Conservation (phyloP, 2,113 vertebrate genomes). For the Cinclus cinclus region DNA sequence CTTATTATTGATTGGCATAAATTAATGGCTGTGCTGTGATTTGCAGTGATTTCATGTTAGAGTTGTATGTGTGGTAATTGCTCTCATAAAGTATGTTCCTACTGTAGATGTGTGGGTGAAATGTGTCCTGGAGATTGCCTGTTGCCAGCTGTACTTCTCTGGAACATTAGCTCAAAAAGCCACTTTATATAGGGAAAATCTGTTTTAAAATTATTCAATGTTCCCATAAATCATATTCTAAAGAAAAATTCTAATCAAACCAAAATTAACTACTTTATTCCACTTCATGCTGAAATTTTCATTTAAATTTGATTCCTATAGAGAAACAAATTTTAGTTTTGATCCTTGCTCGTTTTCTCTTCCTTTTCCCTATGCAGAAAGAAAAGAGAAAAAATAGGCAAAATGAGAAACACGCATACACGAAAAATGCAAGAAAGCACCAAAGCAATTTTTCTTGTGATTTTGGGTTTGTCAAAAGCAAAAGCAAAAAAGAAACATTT, state of each 20-base stretch:
- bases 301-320: not conserved
- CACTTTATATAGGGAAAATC: not conserved
- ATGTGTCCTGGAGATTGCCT: constrained; percentile 15
- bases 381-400: not conserved
- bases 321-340: not conserved
- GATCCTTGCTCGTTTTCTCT: not conserved
- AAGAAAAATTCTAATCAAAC: not conserved
- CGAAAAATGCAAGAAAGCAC: not conserved
- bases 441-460: not conserved
- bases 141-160: constrained; percentile 12
- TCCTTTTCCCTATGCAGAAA: not conserved
- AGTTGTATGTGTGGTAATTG: constrained; percentile 28
- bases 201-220: not conserved
- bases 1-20: constrained; percentile 6
- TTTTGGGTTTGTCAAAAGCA: not conserved
- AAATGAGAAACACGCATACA: not conserved
- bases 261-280: not conserved
- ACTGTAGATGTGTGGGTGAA: constrained; percentile 11
- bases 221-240: not conserved
- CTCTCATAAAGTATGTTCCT: constrained; percentile 22
- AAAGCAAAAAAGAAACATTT: not conserved
- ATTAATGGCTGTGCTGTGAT: not conserved
- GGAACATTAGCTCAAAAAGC: not conserved
- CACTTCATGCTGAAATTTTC: not conserved
- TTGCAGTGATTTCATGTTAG: not conserved